These are phyloP conservation scores for Onychomys arenicola DNA, from an alignment of 2,797 vertebrate genomes.

Conservation along the genomic window DNA sequence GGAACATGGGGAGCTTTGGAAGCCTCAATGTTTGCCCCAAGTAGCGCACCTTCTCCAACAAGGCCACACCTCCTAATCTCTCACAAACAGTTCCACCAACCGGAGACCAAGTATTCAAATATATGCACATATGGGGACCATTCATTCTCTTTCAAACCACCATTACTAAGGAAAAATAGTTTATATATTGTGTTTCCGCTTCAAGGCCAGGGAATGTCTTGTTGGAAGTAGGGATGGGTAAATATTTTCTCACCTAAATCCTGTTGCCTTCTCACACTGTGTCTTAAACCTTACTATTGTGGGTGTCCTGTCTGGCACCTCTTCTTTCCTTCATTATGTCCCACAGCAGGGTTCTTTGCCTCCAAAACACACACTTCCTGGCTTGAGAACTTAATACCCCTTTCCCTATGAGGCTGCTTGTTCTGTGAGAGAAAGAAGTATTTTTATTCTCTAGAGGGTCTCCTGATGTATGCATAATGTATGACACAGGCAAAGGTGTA, in stretches of 20 bases:
- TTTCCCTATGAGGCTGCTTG: neutral
- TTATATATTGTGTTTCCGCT: neutral
- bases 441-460: neutral
- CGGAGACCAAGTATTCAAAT: neutral
- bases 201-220: neutral
- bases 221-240: neutral
- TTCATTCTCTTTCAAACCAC: neutral
- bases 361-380: neutral
- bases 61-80: neutral
- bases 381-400: neutral
- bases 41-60: too few relatives aligned
- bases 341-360: neutral
- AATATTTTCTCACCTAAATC: neutral
- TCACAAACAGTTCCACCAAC: neutral
- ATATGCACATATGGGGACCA: too few relatives aligned
- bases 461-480: neutral
- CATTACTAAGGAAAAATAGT: neutral
- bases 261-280: neutral
- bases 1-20: neutral
- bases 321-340: neutral
- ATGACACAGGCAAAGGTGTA: neutral
- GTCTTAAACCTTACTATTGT: neutral
- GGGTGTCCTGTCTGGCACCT: neutral
- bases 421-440: neutral
- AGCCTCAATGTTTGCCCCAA: neutral